Evolutionary conservation across 2,113 vertebrate species (phyloP).

Genomic region (Ctenomys sociabilis): DNA sequence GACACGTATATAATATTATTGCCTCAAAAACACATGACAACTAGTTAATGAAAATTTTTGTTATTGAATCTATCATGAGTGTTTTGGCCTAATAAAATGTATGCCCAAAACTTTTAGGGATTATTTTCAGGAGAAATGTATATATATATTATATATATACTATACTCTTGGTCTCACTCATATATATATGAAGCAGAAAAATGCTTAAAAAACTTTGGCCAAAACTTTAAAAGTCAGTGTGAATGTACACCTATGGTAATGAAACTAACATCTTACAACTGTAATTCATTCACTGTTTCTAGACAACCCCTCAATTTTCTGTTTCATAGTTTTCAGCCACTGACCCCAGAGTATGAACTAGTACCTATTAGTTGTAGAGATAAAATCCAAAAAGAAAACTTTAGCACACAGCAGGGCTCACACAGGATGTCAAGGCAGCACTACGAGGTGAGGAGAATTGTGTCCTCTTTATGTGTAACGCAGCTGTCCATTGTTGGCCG

Average conservation of each 20-base stretch:
- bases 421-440: background rate
- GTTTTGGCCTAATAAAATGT: too few relatives aligned
- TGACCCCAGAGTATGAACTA: background rate
- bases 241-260: background rate
- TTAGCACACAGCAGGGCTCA: background rate
- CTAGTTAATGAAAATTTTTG: too few relatives aligned
- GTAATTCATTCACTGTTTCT: background rate
- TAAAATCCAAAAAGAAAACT: background rate
- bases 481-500: background rate
- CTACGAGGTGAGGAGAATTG: background rate
- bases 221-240: background rate
- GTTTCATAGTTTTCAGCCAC: background rate
- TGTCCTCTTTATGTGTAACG: background rate
- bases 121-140: too few relatives aligned
- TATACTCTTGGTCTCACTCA: too few relatives aligned
- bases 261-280: background rate
- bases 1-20: background rate
- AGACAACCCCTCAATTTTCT: background rate
- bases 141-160: too few relatives aligned
- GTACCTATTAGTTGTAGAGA: background rate
- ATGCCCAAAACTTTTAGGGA: too few relatives aligned
- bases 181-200: too few relatives aligned
- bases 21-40: background rate
- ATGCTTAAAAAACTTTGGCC: background rate
- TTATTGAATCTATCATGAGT: too few relatives aligned